These are phyloP conservation scores for Bruchidius siliquastri DNA, from an alignment of 2,888 invertebrate species.

Conservation along the genomic window DNA sequence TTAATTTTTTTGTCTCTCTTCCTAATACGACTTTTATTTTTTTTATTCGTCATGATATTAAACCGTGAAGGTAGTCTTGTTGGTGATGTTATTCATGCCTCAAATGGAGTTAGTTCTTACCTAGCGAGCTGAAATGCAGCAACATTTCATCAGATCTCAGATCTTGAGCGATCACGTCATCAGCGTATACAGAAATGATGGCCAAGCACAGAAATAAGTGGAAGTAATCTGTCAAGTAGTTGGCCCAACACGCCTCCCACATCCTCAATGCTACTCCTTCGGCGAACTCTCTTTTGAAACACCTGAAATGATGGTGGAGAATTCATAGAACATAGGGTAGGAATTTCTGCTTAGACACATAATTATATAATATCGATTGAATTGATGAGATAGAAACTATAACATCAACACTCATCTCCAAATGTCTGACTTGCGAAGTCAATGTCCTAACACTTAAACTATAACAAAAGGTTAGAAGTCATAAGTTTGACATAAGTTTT, in stretches of 20 bases:
- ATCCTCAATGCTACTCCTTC: slow-evolving; percentile 83
- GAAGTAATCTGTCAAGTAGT: slow-evolving; percentile 93
- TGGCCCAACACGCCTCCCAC: slow-evolving; percentile 98
- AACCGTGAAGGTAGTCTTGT: too few species aligned
- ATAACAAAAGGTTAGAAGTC: too few species aligned
- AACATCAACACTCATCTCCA: too few species aligned
- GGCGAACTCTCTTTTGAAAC: slow-evolving; percentile 89
- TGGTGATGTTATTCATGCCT: too few species aligned
- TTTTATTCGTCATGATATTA: too few species aligned
- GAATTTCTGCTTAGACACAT: background rate
- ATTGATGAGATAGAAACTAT: too few species aligned
- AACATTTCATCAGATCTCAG: slow-evolving; percentile 92
- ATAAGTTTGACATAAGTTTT: too few species aligned
- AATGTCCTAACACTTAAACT: too few species aligned
- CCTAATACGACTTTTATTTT: too few species aligned
- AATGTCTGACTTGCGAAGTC: too few species aligned
- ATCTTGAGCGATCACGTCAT: slow-evolving; percentile 89
- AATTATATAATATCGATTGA: too few species aligned
- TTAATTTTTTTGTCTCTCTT: too few species aligned
- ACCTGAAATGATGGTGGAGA: slow-evolving; percentile 52
- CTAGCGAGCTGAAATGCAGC: slow-evolving; percentile 87
- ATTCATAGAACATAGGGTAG: background rate
- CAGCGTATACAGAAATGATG: slow-evolving; percentile 87
- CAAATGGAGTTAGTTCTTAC: slow-evolving; percentile 39
- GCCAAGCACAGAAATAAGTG: slow-evolving; percentile 91